Evolutionary conservation across 2,797 vertebrate genomes (phyloP).

Genomic region (Nyctalus aviator): DNA sequence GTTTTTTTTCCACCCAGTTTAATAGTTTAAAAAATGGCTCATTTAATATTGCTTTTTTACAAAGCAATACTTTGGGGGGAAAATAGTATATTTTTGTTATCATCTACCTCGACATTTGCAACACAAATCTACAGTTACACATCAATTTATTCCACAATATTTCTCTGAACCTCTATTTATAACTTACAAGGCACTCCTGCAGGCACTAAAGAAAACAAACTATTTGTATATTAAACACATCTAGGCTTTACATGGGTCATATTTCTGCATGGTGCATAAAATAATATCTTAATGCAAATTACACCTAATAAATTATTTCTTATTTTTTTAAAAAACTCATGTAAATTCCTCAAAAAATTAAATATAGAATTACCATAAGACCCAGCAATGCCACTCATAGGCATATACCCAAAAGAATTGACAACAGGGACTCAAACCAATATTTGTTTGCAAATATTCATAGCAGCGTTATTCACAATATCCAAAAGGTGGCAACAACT

Average conservation of each 20-base stretch:
- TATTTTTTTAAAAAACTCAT: neutral
- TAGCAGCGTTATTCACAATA: neutral
- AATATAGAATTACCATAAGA: neutral
- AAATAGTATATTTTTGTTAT: too few relatives aligned
- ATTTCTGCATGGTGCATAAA: neutral
- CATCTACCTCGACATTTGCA: neutral
- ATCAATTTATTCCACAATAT: neutral
- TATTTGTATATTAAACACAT: neutral
- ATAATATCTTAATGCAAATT: neutral
- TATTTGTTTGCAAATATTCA: constrained; percentile 5
- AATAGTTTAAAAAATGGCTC: neutral
- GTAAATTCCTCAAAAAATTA: neutral
- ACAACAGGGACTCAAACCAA: neutral
- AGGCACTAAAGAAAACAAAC: neutral
- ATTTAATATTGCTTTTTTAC: neutral
- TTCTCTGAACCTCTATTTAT: neutral
- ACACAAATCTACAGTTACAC: neutral
- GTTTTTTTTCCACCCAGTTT: neutral
- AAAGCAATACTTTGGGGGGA: too few relatives aligned
- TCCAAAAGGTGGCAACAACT: neutral
- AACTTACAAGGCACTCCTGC: neutral
- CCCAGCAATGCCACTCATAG: neutral
- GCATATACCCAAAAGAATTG: neutral
- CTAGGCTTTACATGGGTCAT: neutral
- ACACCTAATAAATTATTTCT: constrained; percentile 28